Evolutionary conservation across 2,888 invertebrate species (phyloP), one percentile per base, ranked within the genome.

Genomic region (Nebria salina): DNA sequence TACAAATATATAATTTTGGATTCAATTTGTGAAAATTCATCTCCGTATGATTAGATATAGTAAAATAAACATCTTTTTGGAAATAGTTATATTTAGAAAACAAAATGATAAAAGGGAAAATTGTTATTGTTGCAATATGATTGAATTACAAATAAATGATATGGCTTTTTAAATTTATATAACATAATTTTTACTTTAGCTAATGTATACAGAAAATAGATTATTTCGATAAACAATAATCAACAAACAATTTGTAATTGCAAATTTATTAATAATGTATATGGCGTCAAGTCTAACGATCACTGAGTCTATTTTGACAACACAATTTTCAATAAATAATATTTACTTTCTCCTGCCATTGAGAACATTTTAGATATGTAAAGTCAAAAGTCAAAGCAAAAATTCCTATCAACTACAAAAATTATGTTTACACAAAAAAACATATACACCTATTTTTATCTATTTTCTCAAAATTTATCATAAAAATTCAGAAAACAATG

Each of bases 301-400:
- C 20, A 25, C 15, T 26, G 6, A 34, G n/a, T 72, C 26, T 26
- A 72, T 41, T 74, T 13, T 11, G 34, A 65, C 25, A 65, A 64
- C 15, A 75, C 6, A 65, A 64, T 64, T 11, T 54, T 20, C 25
- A 65, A 76, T 42, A 26, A 65, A 68, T 66, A 66, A 41, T 76
- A 77, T 77, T 77, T 77, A 77, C 70, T 15, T 68, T 68, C 26
- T 77, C 6, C 15, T 77, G 42, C 13, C 70, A 77, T 64, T 54
- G 54, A 75, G 43, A 42, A 41, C 66, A 66, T 42, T 42, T 66
- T 70, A 77, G 65, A 72, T 72, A 70, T 15, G 34, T 15, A 77
- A 54, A 54, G 77, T 72, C 77, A 77, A 64, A 77, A 64, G 77
- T 77, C 26, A 70, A 15, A 70, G 70, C 70, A 77, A 72, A 54